phyloP scores from a whole-genome alignment of 2,113 vertebrate species.

The Mesoclemmys tuberculata region DNA sequence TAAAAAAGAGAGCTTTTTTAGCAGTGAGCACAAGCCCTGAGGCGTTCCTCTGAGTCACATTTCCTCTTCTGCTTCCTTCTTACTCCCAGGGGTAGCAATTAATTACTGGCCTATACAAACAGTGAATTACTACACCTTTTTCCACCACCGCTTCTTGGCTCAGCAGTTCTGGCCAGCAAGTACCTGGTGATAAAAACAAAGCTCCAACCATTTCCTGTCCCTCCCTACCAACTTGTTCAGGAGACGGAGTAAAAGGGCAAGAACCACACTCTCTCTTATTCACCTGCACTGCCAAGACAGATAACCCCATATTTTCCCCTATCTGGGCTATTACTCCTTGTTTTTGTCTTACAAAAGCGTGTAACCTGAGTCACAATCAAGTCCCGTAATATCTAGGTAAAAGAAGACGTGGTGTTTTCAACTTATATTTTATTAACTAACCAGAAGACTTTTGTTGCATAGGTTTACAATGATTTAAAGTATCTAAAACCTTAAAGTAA shows the following conservation, averaged over 20 bases:
- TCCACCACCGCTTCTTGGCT: fast-evolving
- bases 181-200: fast-evolving
- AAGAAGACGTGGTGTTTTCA: not conserved
- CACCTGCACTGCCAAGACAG: not conserved
- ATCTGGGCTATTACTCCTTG: too few relatives aligned
- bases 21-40: fast-evolving
- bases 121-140: not conserved
- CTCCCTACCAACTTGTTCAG: not conserved
- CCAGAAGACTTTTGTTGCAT: not conserved
- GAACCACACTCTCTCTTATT: not conserved
- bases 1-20: too few relatives aligned
- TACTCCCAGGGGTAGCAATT: not conserved
- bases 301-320: not conserved
- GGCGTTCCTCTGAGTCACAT: not conserved
- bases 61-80: not conserved
- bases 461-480: not conserved
- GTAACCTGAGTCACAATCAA: not conserved
- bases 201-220: fast-evolving
- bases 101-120: not conserved
- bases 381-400: not conserved
- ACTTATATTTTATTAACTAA: not conserved
- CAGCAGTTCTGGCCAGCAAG: fast-evolving
- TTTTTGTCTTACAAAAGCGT: not conserved
- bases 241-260: not conserved
- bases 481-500: not conserved